A percentile compares a stretch with the other conserved stretches of the same genome.
These are phyloP conservation scores for Bombylius discolor DNA, from an alignment of 2,888 invertebrate species.

Conservation along the genomic window DNA sequence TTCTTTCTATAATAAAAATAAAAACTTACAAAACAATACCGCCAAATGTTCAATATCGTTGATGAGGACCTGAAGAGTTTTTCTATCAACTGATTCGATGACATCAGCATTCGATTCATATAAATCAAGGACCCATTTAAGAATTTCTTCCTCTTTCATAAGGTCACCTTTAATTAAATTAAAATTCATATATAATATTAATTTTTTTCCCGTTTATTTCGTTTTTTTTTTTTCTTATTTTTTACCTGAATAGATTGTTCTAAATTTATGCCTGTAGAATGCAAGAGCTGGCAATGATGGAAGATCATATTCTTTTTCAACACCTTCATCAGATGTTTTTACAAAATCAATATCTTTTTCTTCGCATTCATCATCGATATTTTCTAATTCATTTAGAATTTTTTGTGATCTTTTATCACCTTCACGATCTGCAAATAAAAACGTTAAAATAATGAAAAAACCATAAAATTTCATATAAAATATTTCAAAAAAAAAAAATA, in stretches of 20 bases:
- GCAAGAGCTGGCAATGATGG: constrained; percentile 68
- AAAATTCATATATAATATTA: not conserved
- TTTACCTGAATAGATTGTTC: constrained; percentile 64
- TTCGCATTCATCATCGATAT: constrained; percentile 87
- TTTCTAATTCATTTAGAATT: constrained; percentile 76
- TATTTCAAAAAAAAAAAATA: not conserved
- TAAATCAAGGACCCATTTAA: constrained; percentile 79
- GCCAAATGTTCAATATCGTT: constrained; percentile 84
- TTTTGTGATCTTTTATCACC: constrained; percentile 81
- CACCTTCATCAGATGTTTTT: constrained; percentile 78
- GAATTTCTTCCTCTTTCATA: constrained; percentile 80
- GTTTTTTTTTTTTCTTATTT: not conserved
- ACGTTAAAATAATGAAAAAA: not conserved
- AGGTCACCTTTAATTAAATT: constrained; percentile 47
- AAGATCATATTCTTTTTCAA: constrained; percentile 78
- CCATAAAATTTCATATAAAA: not conserved
- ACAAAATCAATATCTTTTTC: constrained; percentile 84
- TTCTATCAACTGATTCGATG: constrained; percentile 82
- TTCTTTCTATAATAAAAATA: not conserved
- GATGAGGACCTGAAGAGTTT: constrained; percentile 76
- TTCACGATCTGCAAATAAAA: constrained; percentile 56
- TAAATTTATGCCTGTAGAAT: constrained; percentile 77
- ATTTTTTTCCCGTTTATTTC: not conserved
- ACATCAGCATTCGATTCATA: constrained; percentile 76
- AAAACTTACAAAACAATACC: constrained; percentile 74